Evolutionary conservation across 2,113 vertebrate genomes (phyloP).

Genomic region (Albula glossodonta): DNA sequence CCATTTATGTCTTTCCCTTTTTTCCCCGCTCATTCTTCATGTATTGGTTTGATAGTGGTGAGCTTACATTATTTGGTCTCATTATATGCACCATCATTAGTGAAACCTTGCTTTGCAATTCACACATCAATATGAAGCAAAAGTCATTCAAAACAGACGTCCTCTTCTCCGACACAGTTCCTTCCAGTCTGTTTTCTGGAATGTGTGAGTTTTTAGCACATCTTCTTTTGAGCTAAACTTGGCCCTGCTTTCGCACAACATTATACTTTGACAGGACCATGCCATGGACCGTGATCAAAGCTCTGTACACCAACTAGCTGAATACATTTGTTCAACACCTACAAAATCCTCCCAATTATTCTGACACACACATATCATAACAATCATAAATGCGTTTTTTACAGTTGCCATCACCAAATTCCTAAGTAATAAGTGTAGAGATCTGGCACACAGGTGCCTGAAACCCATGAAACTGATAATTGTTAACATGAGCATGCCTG

Average conservation of each 20-base stretch:
- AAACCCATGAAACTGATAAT: neutral
- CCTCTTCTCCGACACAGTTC: neutral
- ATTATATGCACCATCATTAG: neutral
- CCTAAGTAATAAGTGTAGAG: too few relatives aligned
- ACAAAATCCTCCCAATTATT: too few relatives aligned
- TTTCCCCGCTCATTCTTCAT: neutral
- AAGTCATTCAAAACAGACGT: neutral
- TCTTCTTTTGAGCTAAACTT: neutral
- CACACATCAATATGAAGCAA: neutral
- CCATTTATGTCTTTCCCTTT: neutral
- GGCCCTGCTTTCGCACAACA: too few relatives aligned
- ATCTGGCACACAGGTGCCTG: too few relatives aligned
- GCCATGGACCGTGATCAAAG: too few relatives aligned
- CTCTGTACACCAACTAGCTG: too few relatives aligned
- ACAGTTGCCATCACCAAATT: neutral
- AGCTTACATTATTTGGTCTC: neutral
- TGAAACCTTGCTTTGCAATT: neutral
- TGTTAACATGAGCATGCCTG: too few relatives aligned
- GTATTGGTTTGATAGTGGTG: neutral
- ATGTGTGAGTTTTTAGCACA: neutral
- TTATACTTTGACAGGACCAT: too few relatives aligned
- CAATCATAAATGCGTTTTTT: neutral
- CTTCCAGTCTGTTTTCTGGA: neutral
- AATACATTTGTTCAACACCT: too few relatives aligned
- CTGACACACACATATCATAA: neutral